Percentiles rank a stretch among this genome's conserved stretches.
Conservation (phyloP, 2,888 invertebrate genomes). For the Macroteleia sp. region DNA sequence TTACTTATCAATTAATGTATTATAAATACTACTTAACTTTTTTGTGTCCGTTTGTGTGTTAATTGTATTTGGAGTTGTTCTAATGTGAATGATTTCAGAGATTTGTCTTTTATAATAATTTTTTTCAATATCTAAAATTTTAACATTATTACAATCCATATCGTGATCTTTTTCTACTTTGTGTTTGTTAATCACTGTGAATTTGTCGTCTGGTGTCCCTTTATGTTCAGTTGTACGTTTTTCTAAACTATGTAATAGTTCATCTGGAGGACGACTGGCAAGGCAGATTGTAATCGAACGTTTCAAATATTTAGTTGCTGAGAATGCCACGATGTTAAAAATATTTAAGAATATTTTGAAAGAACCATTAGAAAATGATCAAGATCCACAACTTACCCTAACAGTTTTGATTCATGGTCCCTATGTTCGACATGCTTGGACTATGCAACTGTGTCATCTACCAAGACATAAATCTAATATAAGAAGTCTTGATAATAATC, state of each 20-base stretch:
- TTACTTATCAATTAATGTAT: too few relatives aligned
- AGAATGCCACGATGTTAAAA: constrained; percentile 94
- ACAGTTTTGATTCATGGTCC: constrained; percentile 95
- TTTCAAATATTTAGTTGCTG: constrained; percentile 95
- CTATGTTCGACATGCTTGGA: constrained; percentile 98
- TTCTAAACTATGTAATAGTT: constrained; percentile 89
- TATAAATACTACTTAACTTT: too few relatives aligned
- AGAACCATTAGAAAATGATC: constrained; percentile 95
- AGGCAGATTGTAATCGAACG: constrained; percentile 87
- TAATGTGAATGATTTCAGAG: too few relatives aligned
- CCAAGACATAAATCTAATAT: constrained; percentile 92
- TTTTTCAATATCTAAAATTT: too few relatives aligned
- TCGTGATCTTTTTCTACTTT: too few relatives aligned
- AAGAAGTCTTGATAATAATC: constrained; percentile 87
- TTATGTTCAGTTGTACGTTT: too few relatives aligned
- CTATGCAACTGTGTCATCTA: constrained; percentile 93
- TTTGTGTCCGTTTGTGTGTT: too few relatives aligned
- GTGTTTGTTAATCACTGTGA: too few relatives aligned
- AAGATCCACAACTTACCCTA: constrained; percentile 97
- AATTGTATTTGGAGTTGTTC: too few relatives aligned
- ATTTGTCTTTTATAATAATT: too few relatives aligned
- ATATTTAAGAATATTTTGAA: constrained; percentile 95
- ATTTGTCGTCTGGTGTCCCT: too few relatives aligned
- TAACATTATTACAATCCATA: too few relatives aligned
- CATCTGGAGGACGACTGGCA: constrained; percentile 85